phyloP scores from a whole-genome alignment of 2,797 vertebrate genomes.

The Enteromius trimaculatus region DNA sequence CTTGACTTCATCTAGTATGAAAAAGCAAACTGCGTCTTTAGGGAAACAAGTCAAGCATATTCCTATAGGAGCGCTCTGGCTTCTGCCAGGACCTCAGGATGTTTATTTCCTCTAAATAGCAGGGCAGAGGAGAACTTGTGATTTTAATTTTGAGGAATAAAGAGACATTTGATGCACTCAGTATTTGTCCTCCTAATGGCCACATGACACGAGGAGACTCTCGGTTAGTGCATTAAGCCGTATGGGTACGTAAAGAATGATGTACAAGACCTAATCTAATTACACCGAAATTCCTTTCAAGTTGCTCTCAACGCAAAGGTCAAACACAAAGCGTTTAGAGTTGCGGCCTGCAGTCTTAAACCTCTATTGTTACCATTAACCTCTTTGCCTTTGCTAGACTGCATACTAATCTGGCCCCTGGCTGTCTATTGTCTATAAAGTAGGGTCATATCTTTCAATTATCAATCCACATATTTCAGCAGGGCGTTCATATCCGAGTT shows the following conservation, averaged over 20 bases:
- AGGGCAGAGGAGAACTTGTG: slow-evolving; percentile 52
- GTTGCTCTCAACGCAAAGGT: slow-evolving; percentile 23
- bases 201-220: slow-evolving; percentile 50
- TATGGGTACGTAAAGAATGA: slow-evolving; percentile 41
- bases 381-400: slow-evolving; percentile 51
- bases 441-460: slow-evolving; percentile 63
- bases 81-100: slow-evolving; percentile 42
- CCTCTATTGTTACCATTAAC: slow-evolving; percentile 65
- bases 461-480: slow-evolving; percentile 66
- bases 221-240: slow-evolving; percentile 37
- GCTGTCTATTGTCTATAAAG: slow-evolving; percentile 62
- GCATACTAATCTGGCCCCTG: slow-evolving; percentile 60
- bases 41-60: slow-evolving; percentile 11
- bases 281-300: slow-evolving; percentile 45
- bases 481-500: slow-evolving; percentile 46
- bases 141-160: slow-evolving; percentile 58
- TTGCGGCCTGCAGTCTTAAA: slow-evolving; percentile 32
- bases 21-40: background rate
- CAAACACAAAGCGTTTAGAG: slow-evolving; percentile 46
- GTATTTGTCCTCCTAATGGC: slow-evolving; percentile 46
- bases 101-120: slow-evolving; percentile 59
- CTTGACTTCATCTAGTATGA: slow-evolving; percentile 27
- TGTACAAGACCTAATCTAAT: slow-evolving; percentile 44
- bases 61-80: slow-evolving; percentile 11
- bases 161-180: slow-evolving; percentile 58